Percentiles rank a stretch among this genome's conserved stretches.
phyloP scores from a whole-genome alignment of 2,797 vertebrate genomes.

The Cyclopterus lumpus region DNA sequence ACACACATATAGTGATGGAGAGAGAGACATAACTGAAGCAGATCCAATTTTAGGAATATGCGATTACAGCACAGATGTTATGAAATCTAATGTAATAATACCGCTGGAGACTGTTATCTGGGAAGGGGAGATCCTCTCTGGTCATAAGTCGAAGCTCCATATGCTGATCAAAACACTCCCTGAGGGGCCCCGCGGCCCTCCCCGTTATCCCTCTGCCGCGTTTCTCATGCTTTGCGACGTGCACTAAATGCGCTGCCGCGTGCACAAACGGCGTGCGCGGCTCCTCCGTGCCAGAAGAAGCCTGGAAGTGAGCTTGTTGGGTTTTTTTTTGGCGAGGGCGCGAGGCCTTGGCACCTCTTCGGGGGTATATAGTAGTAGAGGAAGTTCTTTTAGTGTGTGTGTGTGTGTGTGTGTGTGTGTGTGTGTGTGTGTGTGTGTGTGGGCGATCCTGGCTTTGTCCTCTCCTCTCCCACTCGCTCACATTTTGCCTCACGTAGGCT shows the following conservation, averaged over 20 bases:
- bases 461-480: constrained; percentile 75
- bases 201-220: constrained; percentile 33
- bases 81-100: constrained; percentile 69
- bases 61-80: constrained; percentile 69
- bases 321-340: constrained; percentile 76
- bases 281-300: constrained; percentile 67
- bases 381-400: constrained; percentile 69
- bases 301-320: constrained; percentile 73
- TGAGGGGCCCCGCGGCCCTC: constrained; percentile 62
- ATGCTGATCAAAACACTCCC: constrained; percentile 70
- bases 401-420: constrained; percentile 45
- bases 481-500: constrained; percentile 74
- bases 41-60: constrained; percentile 64
- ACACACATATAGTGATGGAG: too few relatives aligned
- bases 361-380: constrained; percentile 69
- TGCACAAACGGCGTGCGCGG: constrained; percentile 74
- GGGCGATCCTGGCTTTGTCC: constrained; percentile 75
- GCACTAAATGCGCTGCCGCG: constrained; percentile 60
- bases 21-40: too few relatives aligned
- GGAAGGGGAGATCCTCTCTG: constrained; percentile 69
- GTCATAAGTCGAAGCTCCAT: constrained; percentile 65
- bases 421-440: constrained; percentile 48
- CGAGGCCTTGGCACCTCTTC: constrained; percentile 73
- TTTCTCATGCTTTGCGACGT: constrained; percentile 69
- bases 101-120: constrained; percentile 59